These are phyloP conservation scores for Megaceryle maxima DNA, from an alignment of 2,113 vertebrate genomes.

Conservation along the genomic window DNA sequence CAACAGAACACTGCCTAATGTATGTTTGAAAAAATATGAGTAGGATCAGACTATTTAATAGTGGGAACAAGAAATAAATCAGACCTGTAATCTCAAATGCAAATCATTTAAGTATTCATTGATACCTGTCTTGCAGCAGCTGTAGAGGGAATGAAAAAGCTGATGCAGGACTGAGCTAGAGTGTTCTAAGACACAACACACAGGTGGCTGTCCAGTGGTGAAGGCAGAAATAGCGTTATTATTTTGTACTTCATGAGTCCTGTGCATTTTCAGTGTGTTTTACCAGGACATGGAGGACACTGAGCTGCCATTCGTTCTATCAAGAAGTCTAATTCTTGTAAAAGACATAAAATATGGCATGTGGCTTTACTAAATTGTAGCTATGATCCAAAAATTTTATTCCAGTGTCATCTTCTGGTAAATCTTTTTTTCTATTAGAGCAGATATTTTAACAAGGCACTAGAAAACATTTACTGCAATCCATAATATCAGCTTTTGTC, in stretches of 20 bases:
- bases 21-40: neutral
- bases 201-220: rapidly evolving
- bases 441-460: neutral
- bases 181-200: neutral
- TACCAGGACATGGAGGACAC: neutral
- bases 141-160: neutral
- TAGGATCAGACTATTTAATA: neutral
- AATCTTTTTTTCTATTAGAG: neutral
- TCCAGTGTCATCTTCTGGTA: neutral
- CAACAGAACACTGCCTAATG: neutral
- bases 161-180: neutral
- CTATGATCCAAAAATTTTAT: neutral
- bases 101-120: neutral
- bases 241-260: neutral
- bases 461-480: neutral
- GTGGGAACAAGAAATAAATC: neutral
- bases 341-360: neutral
- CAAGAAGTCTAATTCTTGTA: neutral
- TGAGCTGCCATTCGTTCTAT: neutral
- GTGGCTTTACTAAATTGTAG: neutral
- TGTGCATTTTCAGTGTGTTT: neutral
- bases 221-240: neutral
- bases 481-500: neutral
- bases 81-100: neutral
- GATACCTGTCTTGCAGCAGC: neutral